These are phyloP conservation scores for Apteryx owenii DNA, from an alignment of 2,113 vertebrate species.

Conservation along the genomic window DNA sequence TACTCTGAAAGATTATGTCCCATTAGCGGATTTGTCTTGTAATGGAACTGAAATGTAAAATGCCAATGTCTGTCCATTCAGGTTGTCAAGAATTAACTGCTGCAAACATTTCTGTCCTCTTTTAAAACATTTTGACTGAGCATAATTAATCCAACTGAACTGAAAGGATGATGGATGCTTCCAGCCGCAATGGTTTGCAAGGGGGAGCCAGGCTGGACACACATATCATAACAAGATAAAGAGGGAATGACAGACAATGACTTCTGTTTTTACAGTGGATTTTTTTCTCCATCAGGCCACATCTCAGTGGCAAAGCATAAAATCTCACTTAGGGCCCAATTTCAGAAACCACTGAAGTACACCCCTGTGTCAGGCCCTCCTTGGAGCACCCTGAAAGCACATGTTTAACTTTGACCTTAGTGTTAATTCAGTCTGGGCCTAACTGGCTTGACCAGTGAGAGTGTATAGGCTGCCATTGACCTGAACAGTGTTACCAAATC, in stretches of 20 bases:
- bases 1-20: slow-evolving; percentile 58
- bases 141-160: slow-evolving; percentile 29
- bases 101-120: slow-evolving; percentile 10
- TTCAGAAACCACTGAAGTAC: background rate
- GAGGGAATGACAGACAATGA: background rate
- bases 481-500: rapidly evolving
- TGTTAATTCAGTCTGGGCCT: background rate
- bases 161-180: background rate
- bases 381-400: background rate
- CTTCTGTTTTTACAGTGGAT: background rate
- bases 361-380: background rate
- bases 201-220: background rate
- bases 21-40: slow-evolving; percentile 69
- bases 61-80: background rate
- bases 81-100: slow-evolving; percentile 6
- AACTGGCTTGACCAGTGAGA: rapidly evolving
- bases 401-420: background rate
- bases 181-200: background rate
- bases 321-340: background rate
- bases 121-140: slow-evolving; percentile 50
- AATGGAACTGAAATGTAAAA: slow-evolving; percentile 68
- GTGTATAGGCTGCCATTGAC: background rate
- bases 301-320: background rate
- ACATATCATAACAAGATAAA: background rate
- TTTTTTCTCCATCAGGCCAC: background rate